Evolutionary conservation across 2,113 vertebrate species (phyloP).

Genomic region (Rynchops niger): DNA sequence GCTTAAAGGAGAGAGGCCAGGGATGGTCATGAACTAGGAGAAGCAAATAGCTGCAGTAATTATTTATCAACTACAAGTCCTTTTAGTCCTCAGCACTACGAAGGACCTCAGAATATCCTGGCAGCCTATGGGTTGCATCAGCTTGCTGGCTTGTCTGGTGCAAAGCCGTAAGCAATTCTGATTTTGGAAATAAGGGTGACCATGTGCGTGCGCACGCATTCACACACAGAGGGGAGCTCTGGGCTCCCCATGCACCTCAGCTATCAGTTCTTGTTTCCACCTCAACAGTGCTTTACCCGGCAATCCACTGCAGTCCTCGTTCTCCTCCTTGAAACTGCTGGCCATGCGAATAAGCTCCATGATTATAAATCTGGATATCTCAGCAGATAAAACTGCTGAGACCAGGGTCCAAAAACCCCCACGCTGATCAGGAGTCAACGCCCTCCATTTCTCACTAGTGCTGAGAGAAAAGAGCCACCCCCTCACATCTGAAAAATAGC

Average conservation of each 20-base stretch:
- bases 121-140: not conserved
- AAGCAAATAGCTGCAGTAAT: not conserved
- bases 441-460: not conserved
- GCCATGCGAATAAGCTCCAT: not conserved
- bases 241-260: not conserved
- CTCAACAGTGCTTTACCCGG: not conserved
- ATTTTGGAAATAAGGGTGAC: not conserved
- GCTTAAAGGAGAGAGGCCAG: not conserved
- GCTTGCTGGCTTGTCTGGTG: not conserved
- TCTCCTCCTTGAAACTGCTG: not conserved
- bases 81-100: not conserved
- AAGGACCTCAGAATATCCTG: not conserved
- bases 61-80: not conserved
- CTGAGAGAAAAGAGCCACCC: not conserved
- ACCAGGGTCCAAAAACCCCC: not conserved
- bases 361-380: too few relatives aligned
- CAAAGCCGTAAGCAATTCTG: not conserved
- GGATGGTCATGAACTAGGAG: not conserved
- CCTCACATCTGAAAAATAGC: not conserved
- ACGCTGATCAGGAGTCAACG: not conserved
- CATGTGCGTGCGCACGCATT: fast-evolving
- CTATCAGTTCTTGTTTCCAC: not conserved
- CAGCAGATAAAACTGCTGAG: not conserved
- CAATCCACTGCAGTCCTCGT: not conserved
- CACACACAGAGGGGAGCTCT: not conserved